Evolutionary conservation across 2,113 vertebrate genomes (phyloP), one percentile per base, ranked within the genome.

Genomic region (Anser cygnoides): DNA sequence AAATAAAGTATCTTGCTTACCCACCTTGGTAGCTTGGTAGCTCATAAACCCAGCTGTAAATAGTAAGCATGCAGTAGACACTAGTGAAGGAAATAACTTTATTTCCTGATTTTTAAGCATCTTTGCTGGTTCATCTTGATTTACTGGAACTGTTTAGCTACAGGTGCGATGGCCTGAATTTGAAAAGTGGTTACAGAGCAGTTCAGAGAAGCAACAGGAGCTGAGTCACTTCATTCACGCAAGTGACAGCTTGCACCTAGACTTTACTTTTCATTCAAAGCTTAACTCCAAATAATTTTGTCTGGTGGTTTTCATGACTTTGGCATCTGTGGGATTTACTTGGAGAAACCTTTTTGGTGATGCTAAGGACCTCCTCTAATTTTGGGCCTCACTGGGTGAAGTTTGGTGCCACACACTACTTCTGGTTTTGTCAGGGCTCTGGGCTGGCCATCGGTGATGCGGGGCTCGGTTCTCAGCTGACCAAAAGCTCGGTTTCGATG

Each of bases 401-500:
- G 66, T 55, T 7, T 8, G 5, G 13, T 5, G 90, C 52, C 68
- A 14, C 23, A 19, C 0, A 0, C 44, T 39, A 0, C 29, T 65
- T 16, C 5, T 25, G 84, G 5, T 41, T 46, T 16, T 15, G 80
- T 9, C 3, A 0, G 8, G 20, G 3, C 2, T 23, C 20, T 19
- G 16, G 6, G 28, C 58, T 61, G 9, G 3, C 21, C 6, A 2
- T 1, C 55, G 2, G 52, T 7, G 2, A 5, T 2, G 12, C 33
- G 5, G 26, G 3, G 25, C 37, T 35, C 6, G 11, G 13, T 3
- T 31, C 37, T 46, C 62, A 10, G 65, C 9, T 28, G 28, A 11
- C n/a, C 23, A 1, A 33, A 18, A 33, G 19, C 71, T 52, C 26
- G 1, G 31, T 20, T 35, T 23, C 2, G 13, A 19, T 13, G 8